Percentiles rank a stretch among this genome's conserved stretches.
These are phyloP conservation scores for Anas acuta DNA, from an alignment of 2,797 vertebrate species.

Conservation along the genomic window DNA sequence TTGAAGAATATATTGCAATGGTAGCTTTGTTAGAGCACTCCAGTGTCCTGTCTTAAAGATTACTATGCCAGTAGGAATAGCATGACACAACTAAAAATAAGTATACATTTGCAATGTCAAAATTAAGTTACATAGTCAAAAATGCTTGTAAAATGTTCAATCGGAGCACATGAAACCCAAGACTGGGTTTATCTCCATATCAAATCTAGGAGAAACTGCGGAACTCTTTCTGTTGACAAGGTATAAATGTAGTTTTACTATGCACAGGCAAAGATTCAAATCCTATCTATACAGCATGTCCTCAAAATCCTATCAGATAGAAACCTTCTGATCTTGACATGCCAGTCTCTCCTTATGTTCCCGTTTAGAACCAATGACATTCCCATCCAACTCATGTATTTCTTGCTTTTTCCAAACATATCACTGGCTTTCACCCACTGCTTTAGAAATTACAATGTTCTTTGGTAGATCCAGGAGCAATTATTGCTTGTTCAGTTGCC, in stretches of 20 bases:
- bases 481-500: background rate
- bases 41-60: background rate
- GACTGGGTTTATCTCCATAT: background rate
- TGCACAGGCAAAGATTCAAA: background rate
- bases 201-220: background rate
- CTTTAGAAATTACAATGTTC: background rate
- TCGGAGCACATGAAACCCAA: background rate
- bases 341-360: background rate
- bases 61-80: background rate
- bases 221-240: background rate
- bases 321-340: background rate
- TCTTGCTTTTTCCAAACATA: background rate
- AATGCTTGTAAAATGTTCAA: background rate
- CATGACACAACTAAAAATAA: background rate
- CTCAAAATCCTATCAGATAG: background rate
- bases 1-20: background rate
- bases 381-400: background rate
- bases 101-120: background rate
- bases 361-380: background rate
- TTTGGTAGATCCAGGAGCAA: background rate
- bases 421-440: background rate
- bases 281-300: background rate
- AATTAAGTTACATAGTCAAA: background rate
- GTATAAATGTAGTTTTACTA: background rate
- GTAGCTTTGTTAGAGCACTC: background rate